Evolutionary conservation across 23 tunicate species (phyloP), one percentile per base, ranked within the genome.

Genomic region (Ciona savignyi): DNA sequence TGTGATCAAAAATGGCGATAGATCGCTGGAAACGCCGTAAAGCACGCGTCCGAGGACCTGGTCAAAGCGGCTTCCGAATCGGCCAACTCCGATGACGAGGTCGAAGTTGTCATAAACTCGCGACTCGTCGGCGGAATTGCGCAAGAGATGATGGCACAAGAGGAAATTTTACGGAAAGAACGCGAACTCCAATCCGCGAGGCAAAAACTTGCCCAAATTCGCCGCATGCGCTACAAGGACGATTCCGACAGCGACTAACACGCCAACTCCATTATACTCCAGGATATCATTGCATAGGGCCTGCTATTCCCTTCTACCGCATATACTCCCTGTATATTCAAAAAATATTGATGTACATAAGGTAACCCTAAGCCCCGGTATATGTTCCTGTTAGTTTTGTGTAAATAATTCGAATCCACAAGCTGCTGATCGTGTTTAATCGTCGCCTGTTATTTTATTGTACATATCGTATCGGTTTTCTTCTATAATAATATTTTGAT

Each of bases 101-200:
- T 75, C 28, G 94, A 83, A 51, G 87, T 91, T 42, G 91, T 84
- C 56, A 84, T 85, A 62, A 76, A 85, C 79, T 34, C 85, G 34
- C 71, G 97, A 27, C 67, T 86, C 24, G 97, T 91, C 19, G 97
- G 91, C 71, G 91, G 90, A 27, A 85, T 91, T 49, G 97, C 97
- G 25, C 91, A 86, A 35, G 98, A 93, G 34, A 93, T 93, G 98
- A 82, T 81, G 93, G 98, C 98, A 26, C 93, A 86, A 71, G 98
- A 93, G 63, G 98, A 93, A 51, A 93, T 93, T 32, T 70, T 93
- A 64, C 80, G 98, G 23, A 93, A 93, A 69, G 93, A 93, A 71
- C 70, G 89, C 60, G 98, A 93, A 78, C 84, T 93, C 21, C 81
- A 82, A 51, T 87, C 82, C 21, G 98, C 98, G 48, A 75, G 93